Evolutionary conservation across 2,888 invertebrate species (phyloP).

Genomic region (Amphipoea oculea): DNA sequence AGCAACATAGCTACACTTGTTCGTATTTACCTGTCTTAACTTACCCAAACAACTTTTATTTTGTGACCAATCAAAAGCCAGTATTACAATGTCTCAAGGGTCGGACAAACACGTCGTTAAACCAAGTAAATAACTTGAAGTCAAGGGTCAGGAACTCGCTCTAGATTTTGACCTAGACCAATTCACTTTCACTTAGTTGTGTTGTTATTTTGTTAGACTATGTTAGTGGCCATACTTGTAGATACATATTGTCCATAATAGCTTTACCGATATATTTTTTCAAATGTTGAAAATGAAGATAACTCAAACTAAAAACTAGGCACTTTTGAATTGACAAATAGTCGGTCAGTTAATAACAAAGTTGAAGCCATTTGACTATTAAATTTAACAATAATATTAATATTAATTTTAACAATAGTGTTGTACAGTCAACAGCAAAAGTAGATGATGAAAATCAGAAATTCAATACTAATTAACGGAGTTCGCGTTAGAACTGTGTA

Average conservation of each 20-base stretch:
- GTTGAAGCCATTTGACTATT: too few relatives aligned
- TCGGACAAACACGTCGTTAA: slow-evolving; percentile 39
- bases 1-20: neutral
- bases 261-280: neutral
- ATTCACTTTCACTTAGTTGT: slow-evolving; percentile 62
- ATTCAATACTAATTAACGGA: too few relatives aligned
- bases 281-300: neutral
- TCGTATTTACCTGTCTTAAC: neutral
- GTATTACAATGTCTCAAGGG: slow-evolving; percentile 27
- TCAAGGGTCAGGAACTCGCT: slow-evolving; percentile 62
- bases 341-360: too few relatives aligned
- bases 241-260: neutral
- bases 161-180: slow-evolving; percentile 65
- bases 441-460: too few relatives aligned
- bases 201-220: slow-evolving; percentile 39
- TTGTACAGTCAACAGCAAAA: too few relatives aligned
- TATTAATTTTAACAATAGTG: too few relatives aligned
- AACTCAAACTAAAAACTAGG: too few relatives aligned
- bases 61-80: slow-evolving; percentile 26
- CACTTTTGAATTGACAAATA: too few relatives aligned
- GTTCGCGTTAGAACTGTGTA: too few relatives aligned
- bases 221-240: neutral
- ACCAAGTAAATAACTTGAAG: slow-evolving; percentile 56
- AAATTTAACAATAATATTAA: too few relatives aligned
- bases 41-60: slow-evolving; percentile 26